Evolutionary conservation across 2,888 invertebrate species (phyloP), one percentile per base, ranked within the genome.

Genomic region (Heliothis peltigera): DNA sequence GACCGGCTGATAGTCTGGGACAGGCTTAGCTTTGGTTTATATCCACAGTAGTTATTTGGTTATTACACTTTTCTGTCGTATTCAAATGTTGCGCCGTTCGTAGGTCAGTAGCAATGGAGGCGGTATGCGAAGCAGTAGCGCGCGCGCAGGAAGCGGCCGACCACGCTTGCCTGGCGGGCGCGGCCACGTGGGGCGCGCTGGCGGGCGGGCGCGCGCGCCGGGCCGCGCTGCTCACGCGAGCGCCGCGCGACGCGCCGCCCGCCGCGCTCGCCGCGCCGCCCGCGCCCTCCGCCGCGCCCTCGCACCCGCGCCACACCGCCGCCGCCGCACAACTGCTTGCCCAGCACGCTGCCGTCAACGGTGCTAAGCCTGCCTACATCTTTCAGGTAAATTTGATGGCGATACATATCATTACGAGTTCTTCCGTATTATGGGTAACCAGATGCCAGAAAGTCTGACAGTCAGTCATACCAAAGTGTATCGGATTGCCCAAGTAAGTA

Each of bases 121-220:
- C 98, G 17, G 95, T 99, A n/a, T 96, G 97, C 78, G 98, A 99
- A 93, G 98, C 98, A 10, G 96, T 98, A 58, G 97, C 97, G 91
- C 95, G 98, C 86, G 98, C 98, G 4, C 98, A 98, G 89, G 98
- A 98, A 91, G 97, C 97, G 63, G 97, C 97, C 66, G 98, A 99
- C 89, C 97, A 97, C 83, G 96, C 97, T 59, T 98, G 98, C 86
- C 87, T 98, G 98, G 15, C 98, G 98, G 67, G 73, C 19, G 75
- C 98, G 67, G 84, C 69, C 87, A 5, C 98, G 98, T 86, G 95
- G 71, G 72, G 79, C 6, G 57, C 98, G 22, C 96, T 98, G 63
- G 97, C 97, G 91, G 95, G 98, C 86, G 98, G 98, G 4, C 98
- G 98, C 22, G 62, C 77, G 22, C 98, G 84, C 59, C 70, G 96